phyloP scores from a whole-genome alignment of 2,888 invertebrate genomes.

The Folsomia manolachei region DNA sequence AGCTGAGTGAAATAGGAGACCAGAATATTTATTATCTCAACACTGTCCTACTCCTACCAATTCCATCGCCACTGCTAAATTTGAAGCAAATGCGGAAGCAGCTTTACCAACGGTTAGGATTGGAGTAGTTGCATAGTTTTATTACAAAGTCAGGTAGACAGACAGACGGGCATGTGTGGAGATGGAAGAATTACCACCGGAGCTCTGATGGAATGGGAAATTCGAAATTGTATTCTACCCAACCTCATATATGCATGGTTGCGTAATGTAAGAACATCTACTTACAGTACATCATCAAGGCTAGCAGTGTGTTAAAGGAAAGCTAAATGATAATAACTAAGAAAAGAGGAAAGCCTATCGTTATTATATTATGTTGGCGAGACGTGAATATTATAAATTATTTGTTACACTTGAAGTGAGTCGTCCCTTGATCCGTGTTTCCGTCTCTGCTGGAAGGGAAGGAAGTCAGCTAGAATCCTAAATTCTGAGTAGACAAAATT shows the following conservation, averaged over 20 bases:
- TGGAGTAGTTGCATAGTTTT: no score
- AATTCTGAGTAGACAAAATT: not conserved
- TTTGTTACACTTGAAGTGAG: conserved; percentile 23
- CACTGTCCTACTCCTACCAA: not conserved
- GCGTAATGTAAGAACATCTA: no score
- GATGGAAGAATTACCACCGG: not conserved
- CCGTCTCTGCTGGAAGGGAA: conserved; percentile 19
- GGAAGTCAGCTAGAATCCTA: conserved; percentile 19
- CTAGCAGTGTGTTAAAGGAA: not conserved
- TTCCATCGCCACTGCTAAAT: not conserved
- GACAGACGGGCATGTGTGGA: not conserved
- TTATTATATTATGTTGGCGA: not conserved
- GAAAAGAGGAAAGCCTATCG: no score
- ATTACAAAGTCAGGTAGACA: not conserved
- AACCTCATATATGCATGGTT: no score
- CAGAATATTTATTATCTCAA: conserved; percentile 12
- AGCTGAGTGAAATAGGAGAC: conserved; percentile 8
- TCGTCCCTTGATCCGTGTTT: conserved; percentile 26
- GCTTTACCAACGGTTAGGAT: no score
- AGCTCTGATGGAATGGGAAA: not conserved
- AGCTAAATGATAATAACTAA: no score
- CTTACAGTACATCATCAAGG: no score
- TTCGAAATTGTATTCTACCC: not conserved
- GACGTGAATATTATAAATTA: conserved; percentile 16
- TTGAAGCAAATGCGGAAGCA: no score